Percentiles rank a stretch among this genome's conserved stretches.
phyloP scores from a whole-genome alignment of 2,888 invertebrate species.

The Drosophila borborema region DNA sequence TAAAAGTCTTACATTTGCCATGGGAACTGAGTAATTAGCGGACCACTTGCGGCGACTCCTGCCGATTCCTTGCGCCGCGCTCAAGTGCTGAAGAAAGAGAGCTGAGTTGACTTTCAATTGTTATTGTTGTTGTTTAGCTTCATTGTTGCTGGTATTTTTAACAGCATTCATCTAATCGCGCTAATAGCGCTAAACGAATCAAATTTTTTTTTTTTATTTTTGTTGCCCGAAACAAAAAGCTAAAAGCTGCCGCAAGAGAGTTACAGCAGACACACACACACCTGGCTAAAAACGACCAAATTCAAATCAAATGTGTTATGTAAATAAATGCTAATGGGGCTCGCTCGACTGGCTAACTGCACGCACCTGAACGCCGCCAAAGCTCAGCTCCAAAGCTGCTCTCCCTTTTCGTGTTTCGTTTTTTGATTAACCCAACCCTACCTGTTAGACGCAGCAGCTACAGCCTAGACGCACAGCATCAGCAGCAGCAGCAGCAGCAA shows the following conservation, averaged over 20 bases:
- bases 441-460: conserved; percentile 69
- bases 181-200: conserved; percentile 84
- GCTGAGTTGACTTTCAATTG: conserved; percentile 7
- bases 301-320: conserved; percentile 57
- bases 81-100: conserved; percentile 50
- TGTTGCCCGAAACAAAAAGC: conserved; percentile 27
- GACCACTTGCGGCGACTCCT: conserved; percentile 64
- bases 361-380: conserved; percentile 85
- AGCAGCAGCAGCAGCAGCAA: conserved; percentile 27
- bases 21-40: conserved; percentile 81
- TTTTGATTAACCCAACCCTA: conserved; percentile 5
- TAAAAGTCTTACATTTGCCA: conserved; percentile 43
- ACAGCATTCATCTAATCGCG: conserved; percentile 73
- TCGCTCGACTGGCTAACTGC: conserved; percentile 72
- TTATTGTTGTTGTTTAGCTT: background rate
- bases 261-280: conserved; percentile 49
- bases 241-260: conserved; percentile 31
- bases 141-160: conserved; percentile 43
- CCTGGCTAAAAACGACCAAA: conserved; percentile 18
- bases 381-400: conserved; percentile 10
- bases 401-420: background rate
- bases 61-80: background rate
- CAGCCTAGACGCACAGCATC: conserved; percentile 61
- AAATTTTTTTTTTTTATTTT: conserved; percentile 60
- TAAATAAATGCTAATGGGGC: conserved; percentile 71